Base-by-base conservation (phyloP, 2,888 invertebrate species). In the Cremastobaeus sp. region DNA sequence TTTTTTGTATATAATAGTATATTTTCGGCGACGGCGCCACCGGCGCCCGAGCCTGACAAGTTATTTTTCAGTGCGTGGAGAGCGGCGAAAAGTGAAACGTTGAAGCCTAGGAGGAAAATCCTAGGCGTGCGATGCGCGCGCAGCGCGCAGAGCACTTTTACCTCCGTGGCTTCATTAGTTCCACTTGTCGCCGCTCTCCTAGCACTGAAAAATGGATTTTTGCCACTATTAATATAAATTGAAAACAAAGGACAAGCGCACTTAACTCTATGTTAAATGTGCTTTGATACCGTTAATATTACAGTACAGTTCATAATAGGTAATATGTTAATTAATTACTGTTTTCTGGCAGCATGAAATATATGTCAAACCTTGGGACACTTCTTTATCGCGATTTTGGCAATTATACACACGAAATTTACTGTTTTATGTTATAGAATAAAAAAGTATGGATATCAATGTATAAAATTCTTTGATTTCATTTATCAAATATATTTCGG, bases 401-500 rank as follows among this genome's bases (percentile, higher is more conserved):
- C 28, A 54, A 39, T 54, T 54, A 39, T 17, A 54, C 39, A 25
- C 21, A 37, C 14, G 37, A 12, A 52, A 52, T 37, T 25, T 25
- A 15, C n/a, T 37, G 52, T 21, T 52, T 52, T 52, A 15, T 37
- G 21, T 52, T 52, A 15, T 35, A 52, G 37, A 52, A 35, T 37
- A 20, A 4, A 50, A 48, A 48, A 48, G 6, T 48, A 48, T 48
- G 18, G 17, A 48, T 18, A 32, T 48, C 11, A 48, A 48, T 15
- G 32, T 11, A 48, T 48, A 48, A 48, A 17, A 48, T 48, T 11
- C 32, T 18, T 32, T 32, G 30, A 48, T 11, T 48, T 48, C 18
- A 48, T 17, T 32, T 48, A 17, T 50, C 20, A 52, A 52, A 50
- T 50, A 50, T 35, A 21, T 20, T 50, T 35, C 9, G 11, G 20